These are phyloP conservation scores for Ruditapes philippinarum DNA, from an alignment of 1,140 invertebrate genomes.

Conservation along the genomic window DNA sequence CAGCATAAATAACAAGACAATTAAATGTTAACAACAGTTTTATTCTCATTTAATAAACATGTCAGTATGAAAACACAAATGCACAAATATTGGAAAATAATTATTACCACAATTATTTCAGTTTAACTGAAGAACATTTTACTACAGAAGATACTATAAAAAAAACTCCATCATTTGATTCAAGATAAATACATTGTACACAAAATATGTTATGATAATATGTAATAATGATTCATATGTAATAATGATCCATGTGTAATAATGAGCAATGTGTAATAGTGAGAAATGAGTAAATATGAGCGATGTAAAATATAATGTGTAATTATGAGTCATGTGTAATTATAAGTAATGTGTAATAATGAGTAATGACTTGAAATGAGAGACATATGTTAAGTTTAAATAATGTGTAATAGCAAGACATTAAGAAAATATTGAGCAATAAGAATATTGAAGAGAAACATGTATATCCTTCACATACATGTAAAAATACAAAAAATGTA, in stretches of 20 bases:
- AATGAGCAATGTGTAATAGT: too few relatives aligned
- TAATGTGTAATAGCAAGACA: neutral
- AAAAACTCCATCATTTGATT: too few relatives aligned
- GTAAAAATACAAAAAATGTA: too few relatives aligned
- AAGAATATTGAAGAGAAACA: neutral
- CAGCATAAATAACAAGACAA: too few relatives aligned
- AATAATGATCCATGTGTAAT: too few relatives aligned
- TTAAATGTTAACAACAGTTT: neutral
- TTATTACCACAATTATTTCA: neutral
- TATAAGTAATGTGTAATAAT: too few relatives aligned
- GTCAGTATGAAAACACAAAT: conserved; percentile 10
- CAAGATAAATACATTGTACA: too few relatives aligned
- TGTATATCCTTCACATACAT: neutral
- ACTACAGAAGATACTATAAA: neutral
- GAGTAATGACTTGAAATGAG: neutral
- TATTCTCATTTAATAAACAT: neutral
- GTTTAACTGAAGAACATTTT: neutral
- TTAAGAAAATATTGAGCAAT: neutral
- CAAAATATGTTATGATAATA: too few relatives aligned
- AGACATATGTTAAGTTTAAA: neutral
- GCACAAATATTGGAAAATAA: neutral
- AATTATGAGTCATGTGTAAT: too few relatives aligned
- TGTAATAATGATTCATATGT: too few relatives aligned
- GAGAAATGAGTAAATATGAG: too few relatives aligned
- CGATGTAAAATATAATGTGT: too few relatives aligned